Base-by-base conservation (phyloP, 2,888 invertebrate species). In the Andrena flavipes region DNA sequence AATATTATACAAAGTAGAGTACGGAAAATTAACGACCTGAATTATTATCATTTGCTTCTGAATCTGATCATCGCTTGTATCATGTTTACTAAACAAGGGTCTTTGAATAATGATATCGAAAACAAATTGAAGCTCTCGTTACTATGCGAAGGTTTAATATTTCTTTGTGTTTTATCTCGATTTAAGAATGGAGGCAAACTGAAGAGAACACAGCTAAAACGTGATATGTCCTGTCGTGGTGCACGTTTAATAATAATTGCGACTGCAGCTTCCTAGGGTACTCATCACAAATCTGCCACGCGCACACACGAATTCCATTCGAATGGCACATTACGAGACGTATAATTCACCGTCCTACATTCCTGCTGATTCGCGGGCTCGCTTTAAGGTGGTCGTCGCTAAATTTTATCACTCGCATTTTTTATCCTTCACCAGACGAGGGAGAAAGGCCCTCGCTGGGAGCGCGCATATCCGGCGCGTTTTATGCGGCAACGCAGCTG, bases 341-440 rank as follows among this genome's bases (percentile, higher is more conserved):
- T 13, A 56, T 26, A 56, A 56, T 56, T 56, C 23, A 56, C 26
- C 56, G 56, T 26, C 23, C 64, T 42, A 64, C 49, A 51, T 63
- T 72, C 63, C 56, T 30, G 13, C 16, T 51, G 42, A 63, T 72
- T 63, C 72, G 63, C 23, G 16, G 54, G 51, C 62, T 74, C 23
- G 56, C 54, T 49, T 26, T 26, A 35, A 69, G 78, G 63, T 29
- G 59, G 49, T 42, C 30, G 62, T 23, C 56, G 30, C 51, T 54
- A 70, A 82, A 80, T 76, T 82, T 76, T 51, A 71, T 76, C 70
- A 42, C n/a, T 71, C 20, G 42, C 62, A 75, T 71, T 75, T 81
- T 75, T 63, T 70, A 49, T 76, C 35, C 60, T 67, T n/a, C 54
- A 33, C 59, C 23, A 51, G 59, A 33, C 16, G 75, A 60, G 69